Evolutionary conservation across 2,888 invertebrate genomes (phyloP).

Genomic region (Iselma pallidipennis): DNA sequence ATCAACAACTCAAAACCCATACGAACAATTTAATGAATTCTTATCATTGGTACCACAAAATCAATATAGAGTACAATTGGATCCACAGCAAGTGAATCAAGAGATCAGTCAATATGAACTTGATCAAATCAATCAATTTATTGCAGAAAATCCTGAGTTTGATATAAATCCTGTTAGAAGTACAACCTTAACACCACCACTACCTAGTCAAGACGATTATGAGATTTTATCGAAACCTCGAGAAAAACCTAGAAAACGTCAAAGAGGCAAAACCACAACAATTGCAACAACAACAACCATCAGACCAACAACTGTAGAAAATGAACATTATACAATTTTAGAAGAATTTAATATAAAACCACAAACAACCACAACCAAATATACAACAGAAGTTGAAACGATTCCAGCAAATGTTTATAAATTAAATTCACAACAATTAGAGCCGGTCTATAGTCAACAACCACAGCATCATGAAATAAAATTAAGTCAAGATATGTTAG

Average conservation of each 20-base stretch:
- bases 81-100: conserved; percentile 32
- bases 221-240: conserved; percentile 27
- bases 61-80: conserved; percentile 16
- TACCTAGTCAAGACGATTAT: conserved; percentile 23
- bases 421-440: conserved; percentile 12
- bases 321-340: conserved; percentile 44
- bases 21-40: background rate
- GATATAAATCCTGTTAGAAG: conserved; percentile 1
- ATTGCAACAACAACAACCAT: conserved; percentile 29
- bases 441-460: conserved; percentile 14
- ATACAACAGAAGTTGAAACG: conserved; percentile 32
- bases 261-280: conserved; percentile 17
- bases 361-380: conserved; percentile 20
- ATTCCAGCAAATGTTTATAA: conserved; percentile 33
- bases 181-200: conserved; percentile 28
- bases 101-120: conserved; percentile 43
- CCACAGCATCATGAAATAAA: conserved; percentile 19
- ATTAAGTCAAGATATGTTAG: conserved; percentile 30
- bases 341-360: conserved; percentile 43
- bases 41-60: conserved; percentile 9
- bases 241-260: conserved; percentile 28
- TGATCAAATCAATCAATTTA: conserved; percentile 40
- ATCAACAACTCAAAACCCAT: background rate
- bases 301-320: conserved; percentile 22
- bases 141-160: conserved; percentile 2